These are phyloP conservation scores for Oscheius sp. DNA, from an alignment of 2,888 invertebrate species.

Conservation along the genomic window DNA sequence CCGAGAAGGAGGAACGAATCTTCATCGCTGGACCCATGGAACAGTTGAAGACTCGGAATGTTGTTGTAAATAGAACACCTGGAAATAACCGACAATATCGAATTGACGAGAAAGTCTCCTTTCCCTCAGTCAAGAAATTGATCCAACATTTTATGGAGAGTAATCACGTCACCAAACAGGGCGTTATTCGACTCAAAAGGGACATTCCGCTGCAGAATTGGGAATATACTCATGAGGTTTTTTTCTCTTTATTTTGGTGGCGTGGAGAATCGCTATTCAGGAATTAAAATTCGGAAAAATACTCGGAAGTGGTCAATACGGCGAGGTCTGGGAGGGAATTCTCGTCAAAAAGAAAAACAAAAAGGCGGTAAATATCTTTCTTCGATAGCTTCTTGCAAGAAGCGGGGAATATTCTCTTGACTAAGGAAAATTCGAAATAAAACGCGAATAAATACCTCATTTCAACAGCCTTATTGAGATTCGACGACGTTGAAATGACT, in stretches of 20 bases:
- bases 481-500: too few relatives aligned
- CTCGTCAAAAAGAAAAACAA: too few relatives aligned
- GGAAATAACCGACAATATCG: neutral
- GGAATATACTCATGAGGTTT: constrained; percentile 16
- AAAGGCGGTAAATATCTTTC: too few relatives aligned
- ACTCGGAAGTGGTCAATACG: constrained; percentile 16
- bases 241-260: too few relatives aligned
- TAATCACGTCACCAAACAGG: neutral
- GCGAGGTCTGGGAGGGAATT: too few relatives aligned
- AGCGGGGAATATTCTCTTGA: too few relatives aligned
- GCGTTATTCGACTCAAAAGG: neutral
- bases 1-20: neutral
- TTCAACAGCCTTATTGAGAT: too few relatives aligned
- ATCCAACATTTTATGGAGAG: constrained; percentile 1
- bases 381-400: too few relatives aligned
- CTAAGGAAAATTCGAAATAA: too few relatives aligned
- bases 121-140: neutral
- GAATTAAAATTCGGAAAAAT: neutral
- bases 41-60: neutral
- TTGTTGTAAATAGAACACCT: neutral
- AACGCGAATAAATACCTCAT: neutral
- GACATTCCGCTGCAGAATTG: neutral
- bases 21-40: neutral
- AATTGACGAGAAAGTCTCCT: neutral
- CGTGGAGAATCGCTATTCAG: too few relatives aligned